Base-by-base conservation (phyloP, 2,113 vertebrate species). In the Oriolus oriolus region DNA sequence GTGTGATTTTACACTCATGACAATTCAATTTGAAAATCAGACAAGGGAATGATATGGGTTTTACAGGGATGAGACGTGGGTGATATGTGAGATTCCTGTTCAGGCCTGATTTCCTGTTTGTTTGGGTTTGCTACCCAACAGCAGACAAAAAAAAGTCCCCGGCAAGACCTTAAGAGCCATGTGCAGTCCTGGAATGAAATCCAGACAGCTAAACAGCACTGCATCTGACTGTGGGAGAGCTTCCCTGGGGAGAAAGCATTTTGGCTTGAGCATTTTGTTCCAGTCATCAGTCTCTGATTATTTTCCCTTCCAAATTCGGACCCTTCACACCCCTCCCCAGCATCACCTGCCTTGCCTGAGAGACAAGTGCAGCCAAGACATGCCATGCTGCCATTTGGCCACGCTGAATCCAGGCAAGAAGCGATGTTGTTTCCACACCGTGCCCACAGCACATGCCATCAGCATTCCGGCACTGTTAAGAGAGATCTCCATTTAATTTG, bases 141-240 rank as follows among this genome's bases (percentile, higher is more conserved):
- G 64, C 37, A 91, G 54, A 80, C 22, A 77, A 90, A 90, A 92
- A 74, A 80, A 74, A 23, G 56, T 71, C 53, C 9, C 31, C 88
- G 16, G 60, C 39, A 90, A 54, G 17, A 42, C 65, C 65, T 84
- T 53, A 78, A 81, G 52, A 91, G 53, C 47, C 71, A 68, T 19
- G 69, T 89, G 79, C 93, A 88, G 56, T 53, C 52, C 89, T 90
- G 81, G 82, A 95, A 93, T 78, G 92, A 90, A 93, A 95, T 68
- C 28, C 81, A 95, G 89, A 74, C 78, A 82, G 73, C 53, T 69
- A 31, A 90, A 89, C 68, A 93, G 31, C 54, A 49, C 61, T 80
- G 33, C 31, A 76, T 92, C 75, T 90, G 76, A 52, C 73, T 87
- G 52, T 54, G 73, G 85, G 73, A 94, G 79, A 94, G 63, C 60